Evolutionary conservation across 1,140 invertebrate genomes (phyloP).

Genomic region (Drosophila leontia): DNA sequence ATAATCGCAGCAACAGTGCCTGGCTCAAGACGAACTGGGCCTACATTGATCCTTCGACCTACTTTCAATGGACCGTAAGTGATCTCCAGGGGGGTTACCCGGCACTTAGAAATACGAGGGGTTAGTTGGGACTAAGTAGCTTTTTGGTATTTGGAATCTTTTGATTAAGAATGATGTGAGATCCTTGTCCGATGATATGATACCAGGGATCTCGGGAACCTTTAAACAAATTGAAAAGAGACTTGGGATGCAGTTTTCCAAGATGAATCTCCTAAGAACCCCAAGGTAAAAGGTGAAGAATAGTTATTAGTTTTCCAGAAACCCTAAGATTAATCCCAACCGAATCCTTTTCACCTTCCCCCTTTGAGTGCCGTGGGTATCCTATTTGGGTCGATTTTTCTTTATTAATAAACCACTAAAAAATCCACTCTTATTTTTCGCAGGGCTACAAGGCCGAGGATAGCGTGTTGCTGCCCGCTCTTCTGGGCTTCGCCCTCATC

Average conservation of each 20-base stretch:
- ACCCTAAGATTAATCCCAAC: background rate
- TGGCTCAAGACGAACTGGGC: conserved; percentile 86
- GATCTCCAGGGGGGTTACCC: background rate
- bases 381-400: background rate
- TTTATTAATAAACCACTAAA: conserved; percentile 11
- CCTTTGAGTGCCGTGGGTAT: background rate
- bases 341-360: background rate
- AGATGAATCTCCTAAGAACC: background rate
- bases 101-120: background rate
- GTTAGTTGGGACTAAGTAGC: background rate
- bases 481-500: conserved; percentile 81
- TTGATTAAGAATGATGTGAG: background rate
- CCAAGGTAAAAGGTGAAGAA: too few species aligned
- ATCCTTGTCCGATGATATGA: background rate
- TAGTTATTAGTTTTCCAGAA: background rate
- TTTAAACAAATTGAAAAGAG: background rate
- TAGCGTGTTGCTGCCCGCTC: conserved; percentile 80
- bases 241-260: background rate
- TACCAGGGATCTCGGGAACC: background rate
- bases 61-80: conserved; percentile 88
- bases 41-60: conserved; percentile 88
- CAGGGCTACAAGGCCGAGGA: conserved; percentile 84
- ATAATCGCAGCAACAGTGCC: conserved; percentile 58
- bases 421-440: background rate
- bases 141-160: background rate